These are phyloP conservation scores for Prolemur simus DNA, from an alignment of 2,113 vertebrate genomes.

Conservation along the genomic window DNA sequence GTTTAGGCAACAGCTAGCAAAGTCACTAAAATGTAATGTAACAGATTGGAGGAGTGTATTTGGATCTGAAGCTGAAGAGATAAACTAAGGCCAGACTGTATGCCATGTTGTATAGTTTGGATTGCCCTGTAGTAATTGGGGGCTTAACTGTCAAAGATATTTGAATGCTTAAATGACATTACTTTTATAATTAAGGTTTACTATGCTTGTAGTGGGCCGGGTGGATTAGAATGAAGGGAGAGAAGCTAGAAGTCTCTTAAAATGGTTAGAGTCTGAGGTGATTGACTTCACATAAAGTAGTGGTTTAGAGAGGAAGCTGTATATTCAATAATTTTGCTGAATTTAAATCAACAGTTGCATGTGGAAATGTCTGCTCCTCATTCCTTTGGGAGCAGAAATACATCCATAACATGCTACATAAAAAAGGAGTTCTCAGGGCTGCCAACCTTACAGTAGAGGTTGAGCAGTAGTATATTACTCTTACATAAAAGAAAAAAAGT, in stretches of 20 bases:
- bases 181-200: not conserved
- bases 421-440: conserved; percentile 75
- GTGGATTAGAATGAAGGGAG: not conserved
- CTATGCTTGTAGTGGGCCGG: not conserved
- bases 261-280: not conserved
- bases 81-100: not conserved
- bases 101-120: not conserved
- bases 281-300: not conserved
- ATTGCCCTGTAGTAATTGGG: not conserved
- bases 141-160: not conserved
- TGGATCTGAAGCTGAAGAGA: not conserved
- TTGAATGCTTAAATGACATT: not conserved
- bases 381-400: conserved; percentile 60
- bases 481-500: conserved; percentile 50
- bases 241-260: not conserved
- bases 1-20: not conserved
- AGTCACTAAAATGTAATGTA: not conserved
- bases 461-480: conserved; percentile 79
- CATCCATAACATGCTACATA: conserved; percentile 72
- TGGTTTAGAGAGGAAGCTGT: not conserved
- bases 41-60: not conserved
- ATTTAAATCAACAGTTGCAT: conserved; percentile 58
- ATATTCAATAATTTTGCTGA: not conserved
- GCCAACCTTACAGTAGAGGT: conserved; percentile 75
- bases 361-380: conserved; percentile 69